Conservation (phyloP, 2,888 invertebrate species). For the Parnassius glacialis region DNA sequence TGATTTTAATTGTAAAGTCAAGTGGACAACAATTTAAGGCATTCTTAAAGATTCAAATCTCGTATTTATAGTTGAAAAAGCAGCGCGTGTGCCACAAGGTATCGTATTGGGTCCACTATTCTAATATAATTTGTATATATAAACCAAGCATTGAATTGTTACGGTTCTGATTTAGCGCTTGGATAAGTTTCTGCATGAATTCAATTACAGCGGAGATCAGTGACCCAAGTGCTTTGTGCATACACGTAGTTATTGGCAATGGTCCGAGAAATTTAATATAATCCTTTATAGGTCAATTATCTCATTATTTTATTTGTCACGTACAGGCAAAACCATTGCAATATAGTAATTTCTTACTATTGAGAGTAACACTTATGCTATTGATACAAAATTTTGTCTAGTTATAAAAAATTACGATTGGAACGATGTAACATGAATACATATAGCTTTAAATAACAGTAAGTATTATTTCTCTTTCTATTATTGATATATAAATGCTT, state of each 20-base stretch:
- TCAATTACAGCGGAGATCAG: conserved; percentile 53
- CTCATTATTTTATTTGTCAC: neutral
- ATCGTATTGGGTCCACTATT: conserved; percentile 32
- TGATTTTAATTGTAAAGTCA: neutral
- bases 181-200: conserved; percentile 66
- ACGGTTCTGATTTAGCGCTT: conserved; percentile 65
- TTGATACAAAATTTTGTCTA: no score
- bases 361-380: neutral
- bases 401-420: no score
- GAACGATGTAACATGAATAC: no score
- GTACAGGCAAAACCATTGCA: neutral
- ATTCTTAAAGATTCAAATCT: conserved; percentile 40
- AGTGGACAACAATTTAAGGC: conserved; percentile 33
- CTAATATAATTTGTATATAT: conserved; percentile 42
- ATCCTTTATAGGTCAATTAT: conserved; percentile 18
- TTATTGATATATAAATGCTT: no score
- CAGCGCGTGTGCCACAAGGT: conserved; percentile 39
- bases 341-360: neutral
- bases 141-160: conserved; percentile 46
- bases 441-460: no score
- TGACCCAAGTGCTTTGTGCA: conserved; percentile 50
- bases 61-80: conserved; percentile 36
- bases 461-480: no score
- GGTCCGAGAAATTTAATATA: conserved; percentile 33
- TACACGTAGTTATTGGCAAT: conserved; percentile 34